Evolutionary conservation across 2,113 vertebrate genomes (phyloP), one percentile per base, ranked within the genome.

Genomic region (Ctenodactylus gundi): DNA sequence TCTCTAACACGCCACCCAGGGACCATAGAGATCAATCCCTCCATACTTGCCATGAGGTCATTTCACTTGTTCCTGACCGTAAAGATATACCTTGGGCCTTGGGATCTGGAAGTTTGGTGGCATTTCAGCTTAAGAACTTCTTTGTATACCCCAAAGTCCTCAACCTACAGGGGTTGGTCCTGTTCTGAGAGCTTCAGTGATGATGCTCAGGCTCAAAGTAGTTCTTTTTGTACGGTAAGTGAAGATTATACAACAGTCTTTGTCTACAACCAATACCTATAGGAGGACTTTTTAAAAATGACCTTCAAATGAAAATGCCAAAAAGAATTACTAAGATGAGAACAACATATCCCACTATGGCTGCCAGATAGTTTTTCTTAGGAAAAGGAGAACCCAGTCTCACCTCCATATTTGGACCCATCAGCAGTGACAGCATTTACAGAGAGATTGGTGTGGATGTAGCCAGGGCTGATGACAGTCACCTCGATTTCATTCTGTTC

Each of bases 381-480:
- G 68, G 27, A 44, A 58, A 57, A 72, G 36, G 82, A 31, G 60
- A 39, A 13, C 1, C 3, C 12, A 34, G 72, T 81, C 97, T 94
- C 98, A 99, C 99, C 99, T 98, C 99, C 99, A 0, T 99, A 99
- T 95, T 96, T 98, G 72, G 99, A 99, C 18, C 99, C 99, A 0
- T 99, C 98, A 0, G 98, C 98, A 0, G 99, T 99, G 72, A 99
- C 53, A 0, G 99, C 99, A 0, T 99, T 99, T 67, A 99, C 49
- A 0, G 99, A 99, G 68, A 99, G 98, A 94, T 99, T 99, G 49
- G 99, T 99, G 67, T 97, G 98, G 93, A 99, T 99, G 97, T 99
- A 99, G 0, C 99, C 99, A 0, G 99, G 99, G 94, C 99, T 99
- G 96, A 99, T 94, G 5, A 99, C 98, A 0, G 99, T 99, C 97